Base-by-base conservation (phyloP, 2,888 invertebrate genomes). In the Campoplex nolae region DNA sequence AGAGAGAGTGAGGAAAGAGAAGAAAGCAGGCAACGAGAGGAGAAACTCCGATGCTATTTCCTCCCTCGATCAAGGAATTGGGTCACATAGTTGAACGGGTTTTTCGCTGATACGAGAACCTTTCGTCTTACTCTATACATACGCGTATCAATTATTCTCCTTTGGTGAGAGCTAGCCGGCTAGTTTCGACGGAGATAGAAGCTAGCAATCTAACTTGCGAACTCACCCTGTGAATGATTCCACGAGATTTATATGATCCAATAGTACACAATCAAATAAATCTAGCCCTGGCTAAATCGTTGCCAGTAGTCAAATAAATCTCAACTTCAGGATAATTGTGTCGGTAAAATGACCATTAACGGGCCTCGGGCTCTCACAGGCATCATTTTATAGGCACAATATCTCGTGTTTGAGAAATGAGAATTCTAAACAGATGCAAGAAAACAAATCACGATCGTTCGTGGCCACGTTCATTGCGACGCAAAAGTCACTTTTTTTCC, bases 61-160 rank as follows among this genome's bases (percentile, higher is more conserved):
- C 83, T 84, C 62, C 51, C 83, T 74, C 81, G 73, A 84, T 79
- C 79, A 70, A 71, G 75, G 84, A 89, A 88, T 87, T 87, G 80
- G 88, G 88, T 86, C 89, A 87, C 88, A 87, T 88, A 85, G 85
- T 87, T 87, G 79, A 82, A 75, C 70, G 54, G 83, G 58, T 85
- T 87, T 88, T 87, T 85, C 85, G 82, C 76, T 76, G 81, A 56
- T 76, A 85, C 65, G 62, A 83, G 67, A 77, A 58, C 83, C 42
- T 73, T 32, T 86, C 83, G 74, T 71, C 78, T 76, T 70, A 62
- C 28, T 83, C 23, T 73, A 58, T 62, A 70, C 73, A 58, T 42
- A 51, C 54, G 73, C n/a, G 51, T 68, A 62, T 68, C 73, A 51
- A 54, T 56, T 78, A 54, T 56, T 78, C 71, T 76, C 71, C 76